Base-by-base conservation (phyloP, 37 sponge, comb jelly and placozoan genomes). In the Axinella damicornis region DNA sequence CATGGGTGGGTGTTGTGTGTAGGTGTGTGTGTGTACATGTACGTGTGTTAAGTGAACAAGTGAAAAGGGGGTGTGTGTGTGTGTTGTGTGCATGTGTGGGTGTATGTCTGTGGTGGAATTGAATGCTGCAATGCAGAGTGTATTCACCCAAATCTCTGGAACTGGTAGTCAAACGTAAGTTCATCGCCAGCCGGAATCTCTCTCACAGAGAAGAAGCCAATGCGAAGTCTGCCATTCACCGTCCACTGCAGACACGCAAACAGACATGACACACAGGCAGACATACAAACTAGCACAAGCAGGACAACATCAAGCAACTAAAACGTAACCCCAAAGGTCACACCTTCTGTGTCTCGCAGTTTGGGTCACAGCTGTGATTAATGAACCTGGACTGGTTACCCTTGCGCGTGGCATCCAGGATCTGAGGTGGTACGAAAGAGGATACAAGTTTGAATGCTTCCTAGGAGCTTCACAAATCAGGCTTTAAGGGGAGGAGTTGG, bases 321-420 rank as follows among this genome's bases (percentile, higher is more conserved):
- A n/a, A n/a, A n/a, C n/a, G n/a, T n/a, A n/a, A n/a, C n/a, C n/a
- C n/a, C n/a, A 12, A 46, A 46, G 46, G 46, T 46, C 46, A 41
- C 27, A 92, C 93, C 92, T 99, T 99, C 73, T 99, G 99, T n/a
- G 99, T 99, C 84, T 96, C 99, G 76, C 94, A 96, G 85, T 96
- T 96, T 14, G 99, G 99, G 14, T 99, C 99, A 89, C 99, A 99
- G 85, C 97, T 96, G 79, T 98, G 99, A 81, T 99, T 99, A 68
- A 99, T 99, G 80, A 89, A 99, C 24, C 99, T 53, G 4, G 99
- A 99, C 21, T 83, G 35, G 63, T 94, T 99, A 0, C 99, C 99
- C 59, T 83, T 93, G 17, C 72, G 73, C 0, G 97, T 94, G 33
- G 99, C 99, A 90, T 99, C 99, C 54, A 99, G 56, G n/a, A 96